phyloP scores from a whole-genome alignment of 2,113 vertebrate species.

The Cynocephalus volans region DNA sequence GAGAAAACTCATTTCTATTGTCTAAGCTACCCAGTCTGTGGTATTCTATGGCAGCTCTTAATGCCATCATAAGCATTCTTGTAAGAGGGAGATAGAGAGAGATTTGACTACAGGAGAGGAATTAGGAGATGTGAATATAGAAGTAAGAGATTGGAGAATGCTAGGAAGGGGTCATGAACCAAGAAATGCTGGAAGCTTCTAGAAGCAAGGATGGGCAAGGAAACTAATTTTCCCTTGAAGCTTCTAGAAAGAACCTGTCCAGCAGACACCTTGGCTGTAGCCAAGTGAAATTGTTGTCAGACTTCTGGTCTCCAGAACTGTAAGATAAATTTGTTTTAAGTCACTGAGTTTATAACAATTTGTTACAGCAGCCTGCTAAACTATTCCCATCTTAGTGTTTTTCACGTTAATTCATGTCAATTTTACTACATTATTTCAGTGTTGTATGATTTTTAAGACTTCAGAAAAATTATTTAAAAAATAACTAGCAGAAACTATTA shows the following conservation, averaged over 20 bases:
- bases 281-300: neutral
- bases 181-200: neutral
- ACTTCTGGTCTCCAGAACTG: neutral
- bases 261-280: neutral
- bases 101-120: neutral
- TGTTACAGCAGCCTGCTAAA: neutral
- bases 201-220: neutral
- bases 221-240: neutral
- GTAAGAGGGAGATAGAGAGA: neutral
- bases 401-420: neutral
- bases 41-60: neutral
- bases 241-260: neutral
- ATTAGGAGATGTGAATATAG: neutral
- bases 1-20: neutral
- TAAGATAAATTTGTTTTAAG: neutral
- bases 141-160: neutral
- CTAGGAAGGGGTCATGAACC: neutral
- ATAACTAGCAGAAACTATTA: neutral
- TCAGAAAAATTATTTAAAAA: neutral
- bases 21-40: neutral
- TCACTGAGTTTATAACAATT: neutral
- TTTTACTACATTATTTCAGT: neutral
- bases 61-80: neutral
- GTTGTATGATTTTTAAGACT: neutral
- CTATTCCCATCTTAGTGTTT: neutral